Percentiles rank a stretch among this genome's conserved stretches.
Evolutionary conservation across 1,140 invertebrate genomes (phyloP).

Genomic region (Nixonia krombeini): DNA sequence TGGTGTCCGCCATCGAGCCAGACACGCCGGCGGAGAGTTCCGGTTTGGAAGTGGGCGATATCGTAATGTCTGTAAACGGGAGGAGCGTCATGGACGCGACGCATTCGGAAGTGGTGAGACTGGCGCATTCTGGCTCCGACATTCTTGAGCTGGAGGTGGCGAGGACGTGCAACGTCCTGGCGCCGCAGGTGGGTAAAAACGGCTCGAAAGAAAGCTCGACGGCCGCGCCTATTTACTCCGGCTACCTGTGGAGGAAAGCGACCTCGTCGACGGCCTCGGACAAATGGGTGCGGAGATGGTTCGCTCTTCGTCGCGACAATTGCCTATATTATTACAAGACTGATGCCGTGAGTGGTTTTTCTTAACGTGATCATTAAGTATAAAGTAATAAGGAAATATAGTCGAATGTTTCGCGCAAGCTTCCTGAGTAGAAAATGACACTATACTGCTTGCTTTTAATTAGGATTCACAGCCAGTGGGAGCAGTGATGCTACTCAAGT

Average conservation of each 20-base stretch:
- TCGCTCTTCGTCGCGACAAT: conserved; percentile 90
- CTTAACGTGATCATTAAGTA: too few relatives aligned
- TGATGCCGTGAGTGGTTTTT: conserved; percentile 81
- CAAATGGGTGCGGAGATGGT: conserved; percentile 92
- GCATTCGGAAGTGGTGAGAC: conserved; percentile 95
- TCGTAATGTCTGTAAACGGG: conserved; percentile 92
- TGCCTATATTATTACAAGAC: conserved; percentile 97
- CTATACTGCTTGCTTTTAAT: too few relatives aligned
- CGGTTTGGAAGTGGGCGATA: conserved; percentile 94
- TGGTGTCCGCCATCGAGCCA: conserved; percentile 94
- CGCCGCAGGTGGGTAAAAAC: conserved; percentile 68
- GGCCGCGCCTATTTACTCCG: conserved; percentile 79
- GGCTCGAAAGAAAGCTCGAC: conserved; percentile 72
- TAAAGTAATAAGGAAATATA: too few relatives aligned
- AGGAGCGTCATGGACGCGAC: conserved; percentile 89
- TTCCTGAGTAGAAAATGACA: background rate
- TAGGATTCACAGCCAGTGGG: conserved; percentile 91
- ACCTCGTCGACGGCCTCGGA: conserved; percentile 73
- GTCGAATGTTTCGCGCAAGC: background rate
- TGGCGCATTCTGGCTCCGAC: conserved; percentile 90
- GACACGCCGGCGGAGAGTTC: conserved; percentile 91
- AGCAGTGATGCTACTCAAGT: conserved; percentile 88
- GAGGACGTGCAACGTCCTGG: conserved; percentile 85
- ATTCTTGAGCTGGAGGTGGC: conserved; percentile 90
- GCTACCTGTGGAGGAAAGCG: conserved; percentile 84